These are phyloP conservation scores for Anhinga rufa DNA, from an alignment of 2,113 vertebrate genomes.

Conservation along the genomic window DNA sequence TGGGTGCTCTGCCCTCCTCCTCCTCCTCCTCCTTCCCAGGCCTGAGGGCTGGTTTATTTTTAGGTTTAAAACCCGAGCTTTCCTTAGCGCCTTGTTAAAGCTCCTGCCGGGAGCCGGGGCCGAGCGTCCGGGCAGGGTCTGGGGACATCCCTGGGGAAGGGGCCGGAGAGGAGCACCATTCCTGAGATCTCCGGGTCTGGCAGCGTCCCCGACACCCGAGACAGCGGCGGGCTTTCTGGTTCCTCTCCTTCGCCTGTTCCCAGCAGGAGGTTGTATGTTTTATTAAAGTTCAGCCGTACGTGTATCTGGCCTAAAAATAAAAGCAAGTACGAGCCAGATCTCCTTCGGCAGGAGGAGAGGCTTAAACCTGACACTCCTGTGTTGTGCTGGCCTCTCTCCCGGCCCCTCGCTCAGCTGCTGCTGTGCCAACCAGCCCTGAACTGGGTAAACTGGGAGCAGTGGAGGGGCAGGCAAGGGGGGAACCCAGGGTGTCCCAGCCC, in stretches of 20 bases:
- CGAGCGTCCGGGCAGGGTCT: accelerated
- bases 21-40: not conserved
- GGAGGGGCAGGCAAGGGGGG: not conserved
- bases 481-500: not conserved
- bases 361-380: not conserved
- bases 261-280: not conserved
- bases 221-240: not conserved
- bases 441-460: not conserved
- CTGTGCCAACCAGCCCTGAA: not conserved
- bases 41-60: not conserved
- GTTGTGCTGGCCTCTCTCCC: not conserved
- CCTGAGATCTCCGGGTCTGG: accelerated
- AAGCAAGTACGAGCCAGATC: not conserved
- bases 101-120: not conserved
- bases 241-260: not conserved
- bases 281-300: not conserved
- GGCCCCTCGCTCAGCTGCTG: not conserved
- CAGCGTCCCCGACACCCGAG: accelerated
- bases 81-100: not conserved
- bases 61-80: not conserved
- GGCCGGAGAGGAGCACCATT: not conserved
- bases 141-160: not conserved
- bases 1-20: not conserved
- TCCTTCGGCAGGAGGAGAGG: not conserved
- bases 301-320: conserved; percentile 47